These are phyloP conservation scores for Crocidura indochinensis DNA, from an alignment of 2,797 vertebrate species.

Conservation along the genomic window DNA sequence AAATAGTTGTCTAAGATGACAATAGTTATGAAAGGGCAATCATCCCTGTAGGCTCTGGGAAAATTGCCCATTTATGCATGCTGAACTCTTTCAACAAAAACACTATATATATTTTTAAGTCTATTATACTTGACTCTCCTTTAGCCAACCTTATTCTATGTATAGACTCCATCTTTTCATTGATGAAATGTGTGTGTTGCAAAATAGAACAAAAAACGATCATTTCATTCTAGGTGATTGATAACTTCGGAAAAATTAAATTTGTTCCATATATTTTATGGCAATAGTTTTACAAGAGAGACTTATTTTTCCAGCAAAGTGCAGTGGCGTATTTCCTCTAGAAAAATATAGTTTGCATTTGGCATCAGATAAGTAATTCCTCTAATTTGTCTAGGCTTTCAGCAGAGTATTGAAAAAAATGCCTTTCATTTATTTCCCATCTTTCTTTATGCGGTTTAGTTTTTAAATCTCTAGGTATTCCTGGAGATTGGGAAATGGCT, in stretches of 20 bases:
- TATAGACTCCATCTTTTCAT: slow-evolving; percentile 47
- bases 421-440: slow-evolving; percentile 70
- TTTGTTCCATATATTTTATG: slow-evolving; percentile 32
- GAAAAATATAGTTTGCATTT: slow-evolving; percentile 64
- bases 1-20: slow-evolving; percentile 34
- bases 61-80: slow-evolving; percentile 59
- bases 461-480: slow-evolving; percentile 43
- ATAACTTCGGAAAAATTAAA: slow-evolving; percentile 59
- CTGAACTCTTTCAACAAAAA: slow-evolving; percentile 36
- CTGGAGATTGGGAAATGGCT: slow-evolving; percentile 46
- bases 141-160: slow-evolving; percentile 32
- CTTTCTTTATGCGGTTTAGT: slow-evolving; percentile 38
- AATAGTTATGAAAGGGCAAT: slow-evolving; percentile 29
- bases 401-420: slow-evolving; percentile 50
- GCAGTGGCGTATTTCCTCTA: slow-evolving; percentile 59
- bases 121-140: slow-evolving; percentile 63
- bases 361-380: slow-evolving; percentile 59
- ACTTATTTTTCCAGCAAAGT: slow-evolving; percentile 40
- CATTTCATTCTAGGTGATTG: neutral
- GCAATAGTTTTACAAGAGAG: slow-evolving; percentile 45
- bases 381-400: slow-evolving; percentile 67
- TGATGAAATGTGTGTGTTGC: neutral
- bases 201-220: slow-evolving; percentile 50
- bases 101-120: neutral
- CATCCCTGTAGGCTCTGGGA: slow-evolving; percentile 27